These are phyloP conservation scores for Neodon shergylaensis DNA, from an alignment of 2,113 vertebrate genomes.

Conservation along the genomic window DNA sequence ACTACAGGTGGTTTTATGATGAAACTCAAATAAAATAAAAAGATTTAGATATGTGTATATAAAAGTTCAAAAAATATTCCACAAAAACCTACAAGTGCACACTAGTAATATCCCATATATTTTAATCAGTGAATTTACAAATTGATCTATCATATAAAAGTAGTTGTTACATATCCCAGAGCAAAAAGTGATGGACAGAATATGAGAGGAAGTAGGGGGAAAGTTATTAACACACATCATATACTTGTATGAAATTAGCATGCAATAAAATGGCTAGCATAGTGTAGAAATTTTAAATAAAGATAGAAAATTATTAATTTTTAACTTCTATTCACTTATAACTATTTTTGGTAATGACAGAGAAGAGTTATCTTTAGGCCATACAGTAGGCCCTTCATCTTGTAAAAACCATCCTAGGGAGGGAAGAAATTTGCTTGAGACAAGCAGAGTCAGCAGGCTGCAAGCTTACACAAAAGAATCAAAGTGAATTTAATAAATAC, in stretches of 20 bases:
- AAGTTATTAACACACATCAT: no score
- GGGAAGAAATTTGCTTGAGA: neutral
- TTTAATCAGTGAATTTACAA: constrained; percentile 35
- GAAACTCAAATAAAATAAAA: constrained; percentile 29
- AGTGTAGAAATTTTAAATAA: constrained; percentile 7
- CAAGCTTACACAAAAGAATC: neutral
- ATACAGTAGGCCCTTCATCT: neutral
- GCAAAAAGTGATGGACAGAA: no score
- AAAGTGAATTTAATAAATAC: neutral
- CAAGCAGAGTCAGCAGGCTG: neutral
- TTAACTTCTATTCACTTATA: constrained; percentile 25
- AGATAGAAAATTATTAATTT: neutral
- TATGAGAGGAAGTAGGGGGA: neutral
- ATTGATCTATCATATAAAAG: neutral
- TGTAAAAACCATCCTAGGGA: neutral
- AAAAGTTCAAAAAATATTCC: constrained; percentile 5
- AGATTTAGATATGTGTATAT: neutral
- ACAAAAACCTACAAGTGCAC: neutral
- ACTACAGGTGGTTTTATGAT: neutral
- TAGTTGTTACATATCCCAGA: neutral
- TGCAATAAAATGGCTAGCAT: neutral
- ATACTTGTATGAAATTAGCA: neutral
- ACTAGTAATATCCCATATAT: neutral
- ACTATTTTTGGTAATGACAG: neutral
- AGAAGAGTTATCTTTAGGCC: neutral